Base-by-base conservation (phyloP, 1,140 invertebrate genomes). In the Vanessa tameamea region DNA sequence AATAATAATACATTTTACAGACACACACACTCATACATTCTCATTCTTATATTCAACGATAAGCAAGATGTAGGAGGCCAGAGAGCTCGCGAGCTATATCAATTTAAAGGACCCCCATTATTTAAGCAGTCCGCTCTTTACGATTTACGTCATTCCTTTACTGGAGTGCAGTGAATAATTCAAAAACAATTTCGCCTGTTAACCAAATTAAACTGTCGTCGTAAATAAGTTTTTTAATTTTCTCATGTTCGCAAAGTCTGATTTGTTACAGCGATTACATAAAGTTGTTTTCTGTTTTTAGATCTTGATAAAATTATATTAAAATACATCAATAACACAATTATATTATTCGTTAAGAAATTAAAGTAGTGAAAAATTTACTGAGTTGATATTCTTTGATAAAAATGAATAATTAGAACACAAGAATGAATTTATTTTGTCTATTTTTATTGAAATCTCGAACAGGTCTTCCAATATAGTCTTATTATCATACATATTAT, bases 161-260 rank as follows among this genome's bases (percentile, higher is more conserved):
- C 55, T 43, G 55, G 3, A 53, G 64, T 53, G 63, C 61, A 71
- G 47, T 65, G 57, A 77, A 73, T 77, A 77, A 77, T 73, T 76
- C 70, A 76, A 76, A 72, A 73, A 73, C 71, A 72, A 76, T 69
- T 69, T 64, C 66, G 14, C 55, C 65, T 50, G 63, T 63, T 69
- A 69, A 65, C 47, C 69, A 69, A 75, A 75, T 76, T 55, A 69
- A 67, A 65, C 43, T 53, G 71, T 55, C 26, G 71, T 75, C 78
- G 69, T 81, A 81, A 81, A 81, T 78, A 77, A 73, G 69, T 78
- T 81, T 81, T 57, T 81, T 78, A 81, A 78, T 81, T 78, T 79
- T 68, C 78, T 70, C 61, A 63, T 47, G 57, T 63, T 63, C 31
- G 66, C 51, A 57, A 68, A 68, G 51, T 68, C 15, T n/a, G 51